Conservation (phyloP, 2,113 vertebrate species). For the Deroptyus accipitrinus region DNA sequence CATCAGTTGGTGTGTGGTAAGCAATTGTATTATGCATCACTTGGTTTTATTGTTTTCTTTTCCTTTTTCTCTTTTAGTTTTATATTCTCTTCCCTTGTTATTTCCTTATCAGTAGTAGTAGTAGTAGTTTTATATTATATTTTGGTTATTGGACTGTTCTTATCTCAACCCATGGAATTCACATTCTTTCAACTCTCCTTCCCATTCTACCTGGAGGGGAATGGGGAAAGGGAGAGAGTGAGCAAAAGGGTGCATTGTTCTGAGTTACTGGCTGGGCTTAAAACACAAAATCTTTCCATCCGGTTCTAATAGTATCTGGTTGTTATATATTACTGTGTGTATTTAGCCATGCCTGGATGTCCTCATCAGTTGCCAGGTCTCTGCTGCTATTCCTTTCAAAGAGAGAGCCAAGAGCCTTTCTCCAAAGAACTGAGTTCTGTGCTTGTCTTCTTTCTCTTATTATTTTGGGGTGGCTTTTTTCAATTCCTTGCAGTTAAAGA, state of each 20-base stretch:
- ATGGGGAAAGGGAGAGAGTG: not conserved
- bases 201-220: not conserved
- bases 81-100: not conserved
- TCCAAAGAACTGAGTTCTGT: not conserved
- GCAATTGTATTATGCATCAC: too few relatives aligned
- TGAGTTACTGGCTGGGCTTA: not conserved
- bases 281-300: not conserved
- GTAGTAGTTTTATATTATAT: not conserved
- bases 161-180: not conserved
- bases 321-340: not conserved
- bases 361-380: not conserved
- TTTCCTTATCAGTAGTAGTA: not conserved
- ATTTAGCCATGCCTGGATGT: not conserved
- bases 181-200: not conserved
- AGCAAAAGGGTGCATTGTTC: not conserved
- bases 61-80: too few relatives aligned
- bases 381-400: not conserved
- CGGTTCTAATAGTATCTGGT: not conserved
- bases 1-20: too few relatives aligned
- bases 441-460: not conserved
- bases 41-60: too few relatives aligned
- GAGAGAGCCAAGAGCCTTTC: not conserved
- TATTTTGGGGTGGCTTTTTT: not conserved
- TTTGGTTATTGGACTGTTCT: not conserved
- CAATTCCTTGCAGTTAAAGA: not conserved